Percentiles rank a stretch among this genome's conserved stretches.
These are phyloP conservation scores for Pseudococcus longispinus DNA, from an alignment of 2,888 invertebrate species.

Conservation along the genomic window DNA sequence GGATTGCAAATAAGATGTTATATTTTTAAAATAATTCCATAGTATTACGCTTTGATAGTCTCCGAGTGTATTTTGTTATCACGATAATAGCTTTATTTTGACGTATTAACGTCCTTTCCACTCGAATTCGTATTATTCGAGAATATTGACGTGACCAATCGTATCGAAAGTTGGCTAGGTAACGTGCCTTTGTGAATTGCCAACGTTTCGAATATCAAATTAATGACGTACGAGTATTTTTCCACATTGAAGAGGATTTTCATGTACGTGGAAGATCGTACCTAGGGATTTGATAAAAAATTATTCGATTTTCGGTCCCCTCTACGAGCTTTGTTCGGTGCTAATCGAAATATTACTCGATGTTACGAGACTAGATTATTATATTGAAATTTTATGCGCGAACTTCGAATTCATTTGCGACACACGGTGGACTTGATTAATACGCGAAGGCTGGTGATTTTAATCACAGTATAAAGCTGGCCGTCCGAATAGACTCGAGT, in stretches of 20 bases:
- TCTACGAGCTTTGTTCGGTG: neutral
- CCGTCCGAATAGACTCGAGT: neutral
- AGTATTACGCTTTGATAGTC: neutral
- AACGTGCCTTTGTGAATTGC: neutral
- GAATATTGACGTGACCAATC: neutral
- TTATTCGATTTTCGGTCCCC: neutral
- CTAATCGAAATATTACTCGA: neutral
- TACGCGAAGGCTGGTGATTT: neutral
- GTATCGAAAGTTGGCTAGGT: neutral
- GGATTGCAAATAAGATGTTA: neutral
- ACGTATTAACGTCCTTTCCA: no score
- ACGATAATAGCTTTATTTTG: neutral
- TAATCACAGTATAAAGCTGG: neutral
- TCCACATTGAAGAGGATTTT: neutral
- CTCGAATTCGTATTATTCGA: neutral
- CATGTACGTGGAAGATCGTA: neutral
- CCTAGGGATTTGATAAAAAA: neutral
- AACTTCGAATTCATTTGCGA: slow-evolving; percentile 14
- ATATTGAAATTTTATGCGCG: slow-evolving; percentile 12
- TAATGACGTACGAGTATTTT: neutral
- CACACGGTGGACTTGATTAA: neutral
- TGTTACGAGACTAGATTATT: neutral
- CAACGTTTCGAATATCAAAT: neutral
- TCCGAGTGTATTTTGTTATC: neutral
- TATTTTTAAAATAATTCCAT: neutral